Evolutionary conservation across 2,797 vertebrate species (phyloP), one percentile per base, ranked within the genome.

Genomic region (Oreonectes daqikongensis): DNA sequence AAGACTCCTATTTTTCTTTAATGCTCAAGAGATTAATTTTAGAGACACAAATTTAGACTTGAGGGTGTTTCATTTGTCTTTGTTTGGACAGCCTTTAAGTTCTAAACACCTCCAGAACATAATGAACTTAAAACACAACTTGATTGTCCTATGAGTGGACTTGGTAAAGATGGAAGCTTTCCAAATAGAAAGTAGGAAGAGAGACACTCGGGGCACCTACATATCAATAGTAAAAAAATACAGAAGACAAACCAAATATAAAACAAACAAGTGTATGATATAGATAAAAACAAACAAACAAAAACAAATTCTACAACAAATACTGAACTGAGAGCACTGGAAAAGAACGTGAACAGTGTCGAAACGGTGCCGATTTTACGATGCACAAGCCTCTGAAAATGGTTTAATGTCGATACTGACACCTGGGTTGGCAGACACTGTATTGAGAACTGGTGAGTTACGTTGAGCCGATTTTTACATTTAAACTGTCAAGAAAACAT

Each of bases 221-320:
- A 72, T 24, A 78, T 68, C 46, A 81, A 75, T 67, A 50, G 44
- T 71, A 72, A 63, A 70, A 68, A 71, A 71, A 76, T 30, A 60
- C n/a, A 77, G 40, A 72, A 60, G 46, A 77, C 61, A 79, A 79
- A 79, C 65, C 65, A 81, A 74, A 79, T 71, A 77, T 60, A 83
- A 82, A 87, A 81, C 64, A 82, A 79, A 72, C 68, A 68, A 78
- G 78, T n/a, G 60, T 69, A 77, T 73, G 81, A 80, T 81, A 82
- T 69, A 82, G 75, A 76, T 80, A 73, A 75, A 78, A 75, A 74
- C 77, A 40, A 73, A 78, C 35, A 65, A 71, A 67, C 17, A 76
- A 59, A 67, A 55, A 44, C 75, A 80, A 83, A 79, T 80, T 83
- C 81, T 83, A 85, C 78, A 85, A 71, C 78, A 81, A 85, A 85